phyloP scores from a whole-genome alignment of 2,113 vertebrate species.

The Catharus minimus region DNA sequence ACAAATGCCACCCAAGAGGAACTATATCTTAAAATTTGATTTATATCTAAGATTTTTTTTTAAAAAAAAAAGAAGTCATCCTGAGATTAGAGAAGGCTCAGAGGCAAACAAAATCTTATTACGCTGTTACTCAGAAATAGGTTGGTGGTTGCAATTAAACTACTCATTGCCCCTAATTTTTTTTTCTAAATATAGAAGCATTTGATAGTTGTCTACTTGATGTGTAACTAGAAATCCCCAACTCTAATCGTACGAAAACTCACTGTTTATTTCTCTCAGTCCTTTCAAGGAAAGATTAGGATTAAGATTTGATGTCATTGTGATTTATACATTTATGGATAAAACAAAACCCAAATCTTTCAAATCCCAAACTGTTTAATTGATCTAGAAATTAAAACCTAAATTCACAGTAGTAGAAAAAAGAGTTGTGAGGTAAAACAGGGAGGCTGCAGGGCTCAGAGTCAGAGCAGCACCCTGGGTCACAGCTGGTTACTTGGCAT shows the following conservation, averaged over 20 bases:
- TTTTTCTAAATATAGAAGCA: background rate
- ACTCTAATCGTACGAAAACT: background rate
- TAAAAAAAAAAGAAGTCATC: background rate
- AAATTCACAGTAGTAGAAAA: background rate
- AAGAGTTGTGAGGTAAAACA: background rate
- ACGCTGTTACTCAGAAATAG: background rate
- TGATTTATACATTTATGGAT: background rate
- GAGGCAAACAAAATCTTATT: background rate
- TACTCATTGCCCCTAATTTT: background rate
- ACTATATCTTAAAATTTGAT: background rate
- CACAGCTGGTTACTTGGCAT: background rate
- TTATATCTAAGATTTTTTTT: background rate
- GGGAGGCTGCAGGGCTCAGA: background rate
- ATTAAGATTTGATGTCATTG: background rate
- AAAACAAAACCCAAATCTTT: background rate
- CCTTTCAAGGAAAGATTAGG: background rate
- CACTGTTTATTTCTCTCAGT: background rate
- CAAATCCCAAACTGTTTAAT: background rate
- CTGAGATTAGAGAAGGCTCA: background rate
- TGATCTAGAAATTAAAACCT: background rate
- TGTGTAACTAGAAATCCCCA: rapidly evolving
- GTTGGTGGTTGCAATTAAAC: background rate
- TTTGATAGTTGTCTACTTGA: background rate
- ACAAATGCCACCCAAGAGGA: conserved; percentile 6
- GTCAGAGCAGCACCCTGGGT: rapidly evolving